These are phyloP conservation scores for Orthonyx spaldingii DNA, from an alignment of 2,113 vertebrate genomes.

Conservation along the genomic window DNA sequence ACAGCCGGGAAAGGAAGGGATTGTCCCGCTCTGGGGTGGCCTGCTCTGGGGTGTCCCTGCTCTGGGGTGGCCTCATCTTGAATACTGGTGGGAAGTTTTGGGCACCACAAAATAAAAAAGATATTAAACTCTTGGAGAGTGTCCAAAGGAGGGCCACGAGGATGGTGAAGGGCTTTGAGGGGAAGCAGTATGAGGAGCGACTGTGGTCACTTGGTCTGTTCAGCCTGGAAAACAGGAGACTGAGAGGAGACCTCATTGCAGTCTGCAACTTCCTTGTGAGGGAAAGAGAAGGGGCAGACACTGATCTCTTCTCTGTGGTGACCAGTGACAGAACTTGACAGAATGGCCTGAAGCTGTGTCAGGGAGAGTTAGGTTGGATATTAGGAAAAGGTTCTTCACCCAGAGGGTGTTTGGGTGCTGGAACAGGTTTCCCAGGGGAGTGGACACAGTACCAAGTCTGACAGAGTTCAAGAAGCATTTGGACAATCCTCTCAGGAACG, in stretches of 20 bases:
- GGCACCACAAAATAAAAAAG: not conserved
- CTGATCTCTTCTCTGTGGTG: not conserved
- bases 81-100: not conserved
- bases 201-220: not conserved
- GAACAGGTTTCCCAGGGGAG: not conserved
- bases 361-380: not conserved
- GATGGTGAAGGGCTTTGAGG: not conserved
- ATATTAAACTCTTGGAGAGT: not conserved
- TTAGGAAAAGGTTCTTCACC: not conserved
- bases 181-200: not conserved
- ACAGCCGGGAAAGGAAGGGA: not conserved
- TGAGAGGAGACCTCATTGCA: not conserved
- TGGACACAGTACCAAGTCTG: not conserved
- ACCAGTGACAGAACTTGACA: not conserved
- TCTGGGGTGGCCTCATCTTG: not conserved
- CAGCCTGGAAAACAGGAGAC: not conserved
- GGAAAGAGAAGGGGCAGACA: not conserved
- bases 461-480: not conserved
- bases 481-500: not conserved
- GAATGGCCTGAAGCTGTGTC: not conserved
- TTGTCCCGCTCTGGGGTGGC: not conserved
- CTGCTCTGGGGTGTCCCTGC: not conserved
- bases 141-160: not conserved
- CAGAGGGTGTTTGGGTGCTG: not conserved
- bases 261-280: not conserved